phyloP scores from a whole-genome alignment of 1,140 invertebrate genomes.

The Thaumatotibia leucotreta region DNA sequence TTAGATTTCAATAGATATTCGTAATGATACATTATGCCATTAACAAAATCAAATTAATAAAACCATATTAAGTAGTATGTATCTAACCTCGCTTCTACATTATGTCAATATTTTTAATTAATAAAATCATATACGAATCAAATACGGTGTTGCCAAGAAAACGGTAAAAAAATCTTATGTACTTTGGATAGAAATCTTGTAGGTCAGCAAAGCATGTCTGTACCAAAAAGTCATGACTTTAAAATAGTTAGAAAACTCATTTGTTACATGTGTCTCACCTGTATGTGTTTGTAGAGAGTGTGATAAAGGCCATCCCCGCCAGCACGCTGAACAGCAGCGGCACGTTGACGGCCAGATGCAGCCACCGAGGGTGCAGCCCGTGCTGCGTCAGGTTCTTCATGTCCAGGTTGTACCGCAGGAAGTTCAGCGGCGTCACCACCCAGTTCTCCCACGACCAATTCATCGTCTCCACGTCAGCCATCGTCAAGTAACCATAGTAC shows the following conservation, averaged over 20 bases:
- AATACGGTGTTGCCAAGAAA: too few relatives aligned
- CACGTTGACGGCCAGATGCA: slow-evolving; percentile 90
- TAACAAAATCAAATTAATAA: too few relatives aligned
- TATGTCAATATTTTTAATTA: too few relatives aligned
- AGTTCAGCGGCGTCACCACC: slow-evolving; percentile 94
- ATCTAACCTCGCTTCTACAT: too few relatives aligned
- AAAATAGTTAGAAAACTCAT: too few relatives aligned
- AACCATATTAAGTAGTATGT: too few relatives aligned
- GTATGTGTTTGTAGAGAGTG: slow-evolving; percentile 72
- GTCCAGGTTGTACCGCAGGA: slow-evolving; percentile 90
- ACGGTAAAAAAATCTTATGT: too few relatives aligned
- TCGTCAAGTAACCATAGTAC: slow-evolving; percentile 88
- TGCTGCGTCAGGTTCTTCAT: slow-evolving; percentile 87
- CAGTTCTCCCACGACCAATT: slow-evolving; percentile 85
- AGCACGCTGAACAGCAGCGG: slow-evolving; percentile 90
- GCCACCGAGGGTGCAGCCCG: slow-evolving; percentile 89
- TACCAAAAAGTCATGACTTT: not conserved
- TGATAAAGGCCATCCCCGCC: slow-evolving; percentile 80
- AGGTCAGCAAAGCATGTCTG: too few relatives aligned
- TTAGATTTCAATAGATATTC: too few relatives aligned
- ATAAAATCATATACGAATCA: too few relatives aligned
- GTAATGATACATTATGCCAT: too few relatives aligned
- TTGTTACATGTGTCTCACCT: slow-evolving; percentile 69
- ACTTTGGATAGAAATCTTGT: too few relatives aligned
- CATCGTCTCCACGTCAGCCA: slow-evolving; percentile 83